Conservation (phyloP, 1,140 invertebrate species). For the Condylostylus longicornis region DNA sequence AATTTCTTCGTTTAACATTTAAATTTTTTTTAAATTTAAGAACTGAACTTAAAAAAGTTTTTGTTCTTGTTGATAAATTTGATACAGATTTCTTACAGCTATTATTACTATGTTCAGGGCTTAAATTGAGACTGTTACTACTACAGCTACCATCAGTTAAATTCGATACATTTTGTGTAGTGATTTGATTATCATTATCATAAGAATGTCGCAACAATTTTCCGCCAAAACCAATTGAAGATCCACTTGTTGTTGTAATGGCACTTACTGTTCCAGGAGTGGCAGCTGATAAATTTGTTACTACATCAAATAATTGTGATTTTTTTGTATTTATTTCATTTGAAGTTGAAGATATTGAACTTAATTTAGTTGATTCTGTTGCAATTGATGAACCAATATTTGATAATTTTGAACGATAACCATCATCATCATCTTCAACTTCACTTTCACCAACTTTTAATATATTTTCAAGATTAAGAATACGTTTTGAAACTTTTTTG, state of each 20-base stretch:
- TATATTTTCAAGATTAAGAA: slow-evolving; percentile 24
- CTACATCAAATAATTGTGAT: no score
- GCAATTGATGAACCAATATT: not conserved
- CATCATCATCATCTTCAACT: slow-evolving; percentile 22
- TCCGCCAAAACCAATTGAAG: slow-evolving; percentile 6
- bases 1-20: slow-evolving; percentile 23
- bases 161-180: not conserved
- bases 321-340: not conserved
- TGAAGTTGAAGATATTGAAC: slow-evolving; percentile 11
- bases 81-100: slow-evolving; percentile 21
- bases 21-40: slow-evolving; percentile 24
- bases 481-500: slow-evolving; percentile 16
- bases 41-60: slow-evolving; percentile 23
- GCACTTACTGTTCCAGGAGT: no score
- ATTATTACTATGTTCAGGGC: not conserved
- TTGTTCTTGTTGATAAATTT: slow-evolving; percentile 24
- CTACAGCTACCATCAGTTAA: not conserved
- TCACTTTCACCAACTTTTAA: slow-evolving; percentile 29
- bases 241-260: slow-evolving; percentile 8
- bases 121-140: not conserved
- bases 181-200: not conserved
- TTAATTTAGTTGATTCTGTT: slow-evolving; percentile 13
- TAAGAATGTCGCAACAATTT: slow-evolving; percentile 6
- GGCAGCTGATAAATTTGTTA: no score
- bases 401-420: slow-evolving; percentile 3